Conservation (phyloP, 2,113 vertebrate species). For the Cettia cetti region DNA sequence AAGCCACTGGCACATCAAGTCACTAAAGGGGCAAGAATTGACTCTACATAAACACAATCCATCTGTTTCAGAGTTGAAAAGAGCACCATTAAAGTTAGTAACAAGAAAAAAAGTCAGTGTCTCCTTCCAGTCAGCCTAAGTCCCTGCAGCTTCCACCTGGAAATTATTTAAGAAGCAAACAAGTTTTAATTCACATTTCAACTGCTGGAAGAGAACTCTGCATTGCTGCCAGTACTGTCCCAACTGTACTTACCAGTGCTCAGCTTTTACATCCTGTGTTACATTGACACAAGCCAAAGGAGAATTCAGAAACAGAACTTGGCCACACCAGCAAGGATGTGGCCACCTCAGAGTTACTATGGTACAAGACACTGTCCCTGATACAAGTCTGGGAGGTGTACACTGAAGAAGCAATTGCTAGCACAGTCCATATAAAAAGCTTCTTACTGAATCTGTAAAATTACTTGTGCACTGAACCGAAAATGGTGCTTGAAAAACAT, state of each 20-base stretch:
- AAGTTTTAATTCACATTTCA: conserved; percentile 25
- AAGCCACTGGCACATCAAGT: conserved; percentile 41
- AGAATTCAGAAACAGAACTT: background rate
- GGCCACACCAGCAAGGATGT: background rate
- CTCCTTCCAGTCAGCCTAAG: conserved; percentile 19
- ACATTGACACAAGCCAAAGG: background rate
- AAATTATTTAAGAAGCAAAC: conserved; percentile 14
- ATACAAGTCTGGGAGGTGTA: background rate
- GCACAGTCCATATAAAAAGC: background rate
- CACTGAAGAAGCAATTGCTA: background rate
- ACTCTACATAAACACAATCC: background rate
- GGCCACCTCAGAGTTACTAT: background rate
- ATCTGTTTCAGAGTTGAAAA: conserved; percentile 1
- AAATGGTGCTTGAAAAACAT: background rate
- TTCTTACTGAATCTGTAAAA: background rate
- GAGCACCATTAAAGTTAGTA: background rate
- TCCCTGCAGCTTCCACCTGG: conserved; percentile 36
- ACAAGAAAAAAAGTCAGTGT: background rate
- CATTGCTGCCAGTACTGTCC: background rate
- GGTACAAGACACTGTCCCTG: background rate
- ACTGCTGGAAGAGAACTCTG: background rate
- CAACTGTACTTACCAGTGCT: conserved; percentile 53
- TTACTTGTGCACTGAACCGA: background rate
- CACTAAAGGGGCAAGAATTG: background rate
- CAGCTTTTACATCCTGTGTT: background rate